phyloP scores from a whole-genome alignment of 2,797 vertebrate genomes.

The Gephyroberyx darwinii region DNA sequence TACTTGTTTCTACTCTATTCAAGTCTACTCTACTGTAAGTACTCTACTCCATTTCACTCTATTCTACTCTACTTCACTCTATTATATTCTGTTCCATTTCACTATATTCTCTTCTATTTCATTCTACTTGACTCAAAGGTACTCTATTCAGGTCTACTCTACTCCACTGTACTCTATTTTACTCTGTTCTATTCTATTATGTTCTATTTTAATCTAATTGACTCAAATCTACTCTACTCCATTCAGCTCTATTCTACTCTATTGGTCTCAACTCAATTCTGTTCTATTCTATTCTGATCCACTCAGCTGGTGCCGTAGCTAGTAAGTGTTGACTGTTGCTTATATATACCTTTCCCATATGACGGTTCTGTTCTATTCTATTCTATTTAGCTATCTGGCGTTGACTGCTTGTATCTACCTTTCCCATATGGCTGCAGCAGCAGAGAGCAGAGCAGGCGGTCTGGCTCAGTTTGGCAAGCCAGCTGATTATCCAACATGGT shows the following conservation, averaged over 20 bases:
- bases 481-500: conserved; percentile 50
- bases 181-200: neutral
- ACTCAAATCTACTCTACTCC: too few relatives aligned
- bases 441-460: conserved; percentile 24
- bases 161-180: neutral
- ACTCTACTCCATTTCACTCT: neutral
- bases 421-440: neutral
- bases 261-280: too few relatives aligned
- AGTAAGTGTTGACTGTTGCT: too few relatives aligned
- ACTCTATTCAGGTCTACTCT: too few relatives aligned
- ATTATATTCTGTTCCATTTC: neutral
- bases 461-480: conserved; percentile 33
- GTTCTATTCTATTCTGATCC: neutral
- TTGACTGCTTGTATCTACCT: neutral
- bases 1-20: too few relatives aligned
- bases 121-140: neutral
- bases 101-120: neutral
- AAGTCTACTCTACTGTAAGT: too few relatives aligned
- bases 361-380: neutral
- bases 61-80: neutral
- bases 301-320: too few relatives aligned
- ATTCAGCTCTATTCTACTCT: neutral
- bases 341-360: too few relatives aligned
- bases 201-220: neutral
- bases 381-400: neutral